phyloP scores from a whole-genome alignment of 2,888 invertebrate species.

The Theristus sp. region DNA sequence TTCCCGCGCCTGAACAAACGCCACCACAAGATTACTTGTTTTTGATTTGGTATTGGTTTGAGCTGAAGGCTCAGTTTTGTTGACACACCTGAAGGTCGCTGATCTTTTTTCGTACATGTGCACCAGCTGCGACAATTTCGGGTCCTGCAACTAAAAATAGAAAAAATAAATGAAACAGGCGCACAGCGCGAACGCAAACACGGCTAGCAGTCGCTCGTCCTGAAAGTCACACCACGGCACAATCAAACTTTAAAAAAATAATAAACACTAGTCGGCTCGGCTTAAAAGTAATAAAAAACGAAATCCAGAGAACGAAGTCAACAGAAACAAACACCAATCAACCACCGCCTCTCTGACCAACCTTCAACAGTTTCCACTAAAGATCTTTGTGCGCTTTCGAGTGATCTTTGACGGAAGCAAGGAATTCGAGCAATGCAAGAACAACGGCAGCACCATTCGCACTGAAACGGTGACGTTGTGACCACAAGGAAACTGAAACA shows the following conservation, averaged over 20 bases:
- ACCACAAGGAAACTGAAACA: not conserved
- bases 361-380: conserved; percentile 29
- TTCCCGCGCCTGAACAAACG: conserved; percentile 21
- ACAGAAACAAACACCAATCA: conserved; percentile 12
- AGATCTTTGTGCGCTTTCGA: conserved; percentile 23
- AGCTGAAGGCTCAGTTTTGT: not conserved
- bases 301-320: too few relatives aligned
- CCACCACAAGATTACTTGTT: too few relatives aligned
- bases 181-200: conserved; percentile 20
- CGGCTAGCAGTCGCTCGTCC: not conserved
- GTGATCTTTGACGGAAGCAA: conserved; percentile 21
- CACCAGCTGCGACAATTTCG: conserved; percentile 25
- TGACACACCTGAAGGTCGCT: conserved; percentile 20
- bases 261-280: not conserved
- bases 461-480: conserved; percentile 6
- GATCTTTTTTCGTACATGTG: conserved; percentile 29
- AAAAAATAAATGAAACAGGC: conserved; percentile 12
- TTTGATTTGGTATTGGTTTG: too few relatives aligned
- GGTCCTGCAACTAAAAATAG: conserved; percentile 20
- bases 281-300: too few relatives aligned
- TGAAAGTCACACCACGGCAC: too few relatives aligned
- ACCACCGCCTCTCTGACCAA: conserved; percentile 20
- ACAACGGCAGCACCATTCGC: conserved; percentile 17
- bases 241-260: too few relatives aligned
- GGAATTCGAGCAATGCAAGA: conserved; percentile 15